phyloP scores from a whole-genome alignment of 1,140 invertebrate genomes.

The Rhizoglyphus robini region DNA sequence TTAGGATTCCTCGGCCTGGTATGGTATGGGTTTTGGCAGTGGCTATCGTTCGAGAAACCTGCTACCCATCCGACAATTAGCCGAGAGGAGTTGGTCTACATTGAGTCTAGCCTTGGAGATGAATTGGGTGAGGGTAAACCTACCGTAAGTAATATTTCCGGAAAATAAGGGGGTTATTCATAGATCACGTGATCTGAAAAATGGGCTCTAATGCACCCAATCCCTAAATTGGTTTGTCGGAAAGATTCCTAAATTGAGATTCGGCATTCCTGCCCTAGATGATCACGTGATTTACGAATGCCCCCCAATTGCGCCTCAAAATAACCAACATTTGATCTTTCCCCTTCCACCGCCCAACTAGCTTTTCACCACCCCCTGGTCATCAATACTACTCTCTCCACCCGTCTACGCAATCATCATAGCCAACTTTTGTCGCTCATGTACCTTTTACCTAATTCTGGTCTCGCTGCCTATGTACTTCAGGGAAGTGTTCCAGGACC shows the following conservation, averaged over 20 bases:
- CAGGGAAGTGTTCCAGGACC: slow-evolving; percentile 71
- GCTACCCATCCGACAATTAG: slow-evolving; percentile 83
- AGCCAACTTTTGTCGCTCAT: slow-evolving; percentile 98
- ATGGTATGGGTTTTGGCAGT: slow-evolving; percentile 81
- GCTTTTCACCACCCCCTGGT: slow-evolving; percentile 80
- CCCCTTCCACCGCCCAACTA: too few relatives aligned
- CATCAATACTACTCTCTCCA: slow-evolving; percentile 79
- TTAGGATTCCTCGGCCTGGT: slow-evolving; percentile 36
- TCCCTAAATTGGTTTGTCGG: too few relatives aligned
- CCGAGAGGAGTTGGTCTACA: slow-evolving; percentile 78
- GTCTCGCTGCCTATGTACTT: slow-evolving; percentile 92
- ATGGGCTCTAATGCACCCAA: too few relatives aligned
- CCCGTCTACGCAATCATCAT: slow-evolving; percentile 93
- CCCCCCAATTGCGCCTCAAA: too few relatives aligned
- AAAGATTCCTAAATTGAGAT: too few relatives aligned
- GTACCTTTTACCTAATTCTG: slow-evolving; percentile 99
- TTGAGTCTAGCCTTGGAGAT: slow-evolving; percentile 87
- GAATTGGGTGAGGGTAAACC: slow-evolving; percentile 39
- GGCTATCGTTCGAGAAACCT: slow-evolving; percentile 86
- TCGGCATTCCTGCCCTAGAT: too few relatives aligned
- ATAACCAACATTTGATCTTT: too few relatives aligned
- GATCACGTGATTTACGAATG: too few relatives aligned
- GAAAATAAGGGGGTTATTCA: too few relatives aligned
- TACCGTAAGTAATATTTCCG: slow-evolving; percentile 29
- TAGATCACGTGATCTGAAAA: too few relatives aligned